Conservation (phyloP, 1,140 invertebrate genomes). For the Xylocopa sonorina region DNA sequence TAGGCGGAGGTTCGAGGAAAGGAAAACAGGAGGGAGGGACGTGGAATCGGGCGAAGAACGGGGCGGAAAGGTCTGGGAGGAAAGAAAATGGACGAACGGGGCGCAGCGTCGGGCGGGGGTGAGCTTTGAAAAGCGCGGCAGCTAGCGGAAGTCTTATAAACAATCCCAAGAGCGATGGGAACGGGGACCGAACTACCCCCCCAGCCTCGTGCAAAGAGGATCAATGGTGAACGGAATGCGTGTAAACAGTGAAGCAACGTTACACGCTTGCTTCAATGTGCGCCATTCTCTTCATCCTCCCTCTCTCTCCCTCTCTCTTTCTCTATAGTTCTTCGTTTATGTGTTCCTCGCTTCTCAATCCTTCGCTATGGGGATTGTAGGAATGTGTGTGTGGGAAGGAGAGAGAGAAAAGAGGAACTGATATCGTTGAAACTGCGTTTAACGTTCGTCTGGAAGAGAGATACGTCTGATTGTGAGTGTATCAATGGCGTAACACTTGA, state of each 20-base stretch:
- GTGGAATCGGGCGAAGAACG: neutral
- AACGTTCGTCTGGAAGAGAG: conserved; percentile 30
- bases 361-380: neutral
- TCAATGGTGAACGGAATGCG: conserved; percentile 68
- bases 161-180: conserved; percentile 69
- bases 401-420: neutral
- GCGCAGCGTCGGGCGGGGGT: conserved; percentile 3
- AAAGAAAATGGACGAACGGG: neutral
- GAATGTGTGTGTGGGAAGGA: no score
- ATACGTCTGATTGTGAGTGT: conserved; percentile 12
- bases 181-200: conserved; percentile 53
- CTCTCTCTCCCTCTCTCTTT: neutral
- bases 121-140: conserved; percentile 69
- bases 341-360: neutral
- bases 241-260: conserved; percentile 63
- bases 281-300: neutral
- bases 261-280: conserved; percentile 15
- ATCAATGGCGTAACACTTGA: conserved; percentile 16
- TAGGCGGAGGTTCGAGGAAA: neutral
- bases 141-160: conserved; percentile 75
- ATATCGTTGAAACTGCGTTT: conserved; percentile 26
- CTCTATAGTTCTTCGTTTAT: neutral
- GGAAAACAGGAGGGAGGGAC: neutral
- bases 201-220: conserved; percentile 60
- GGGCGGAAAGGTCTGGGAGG: neutral